These are phyloP conservation scores for Sebastes steindachneri DNA, from an alignment of 2,797 vertebrate species.

Conservation along the genomic window DNA sequence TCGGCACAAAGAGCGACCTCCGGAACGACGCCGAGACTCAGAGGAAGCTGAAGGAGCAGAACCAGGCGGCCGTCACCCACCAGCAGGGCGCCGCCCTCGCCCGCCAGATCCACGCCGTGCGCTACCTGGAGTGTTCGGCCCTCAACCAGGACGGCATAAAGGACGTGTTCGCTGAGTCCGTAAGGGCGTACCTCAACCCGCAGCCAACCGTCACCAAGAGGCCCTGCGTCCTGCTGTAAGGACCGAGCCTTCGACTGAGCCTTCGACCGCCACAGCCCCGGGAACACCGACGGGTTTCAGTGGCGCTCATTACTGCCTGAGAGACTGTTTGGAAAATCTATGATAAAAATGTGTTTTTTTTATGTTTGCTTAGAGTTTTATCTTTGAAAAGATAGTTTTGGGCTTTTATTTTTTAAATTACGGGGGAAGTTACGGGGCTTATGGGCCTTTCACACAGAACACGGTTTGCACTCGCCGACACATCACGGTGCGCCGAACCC, in stretches of 20 bases:
- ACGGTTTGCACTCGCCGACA: too few species aligned
- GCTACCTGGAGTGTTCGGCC: conserved; percentile 92
- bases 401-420: neutral
- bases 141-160: conserved; percentile 91
- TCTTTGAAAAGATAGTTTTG: neutral
- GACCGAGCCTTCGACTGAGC: neutral
- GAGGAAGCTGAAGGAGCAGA: conserved; percentile 94
- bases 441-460: too few species aligned
- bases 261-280: neutral
- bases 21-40: conserved; percentile 86
- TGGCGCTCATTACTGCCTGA: neutral
- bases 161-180: conserved; percentile 89
- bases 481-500: too few species aligned
- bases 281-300: neutral
- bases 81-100: conserved; percentile 89
- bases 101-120: conserved; percentile 89
- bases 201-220: conserved; percentile 77
- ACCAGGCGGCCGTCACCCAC: conserved; percentile 85
- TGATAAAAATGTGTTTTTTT: neutral
- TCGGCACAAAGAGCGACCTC: conserved; percentile 93
- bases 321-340: conserved; percentile 14
- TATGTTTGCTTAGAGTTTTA: conserved; percentile 23
- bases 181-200: conserved; percentile 89
- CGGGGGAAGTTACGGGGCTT: too few species aligned
- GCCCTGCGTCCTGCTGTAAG: conserved; percentile 89